These are phyloP conservation scores for Falco rusticolus DNA, from an alignment of 2,797 vertebrate genomes.

Conservation along the genomic window DNA sequence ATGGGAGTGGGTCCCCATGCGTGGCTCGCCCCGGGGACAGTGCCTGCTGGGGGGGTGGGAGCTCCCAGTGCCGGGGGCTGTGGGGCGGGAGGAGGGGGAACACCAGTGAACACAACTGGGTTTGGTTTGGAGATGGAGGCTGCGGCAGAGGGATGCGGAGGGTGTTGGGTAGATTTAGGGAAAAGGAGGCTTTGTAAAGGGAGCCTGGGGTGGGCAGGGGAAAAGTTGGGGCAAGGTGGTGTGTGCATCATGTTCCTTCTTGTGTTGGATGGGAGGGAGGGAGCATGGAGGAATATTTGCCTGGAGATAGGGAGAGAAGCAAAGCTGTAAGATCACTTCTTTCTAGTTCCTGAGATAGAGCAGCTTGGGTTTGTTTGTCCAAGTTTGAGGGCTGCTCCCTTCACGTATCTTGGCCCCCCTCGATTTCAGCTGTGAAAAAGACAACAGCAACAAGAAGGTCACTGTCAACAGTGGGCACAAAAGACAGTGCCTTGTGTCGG, in stretches of 20 bases:
- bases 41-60: neutral
- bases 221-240: neutral
- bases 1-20: accelerated
- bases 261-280: neutral
- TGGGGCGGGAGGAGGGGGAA: neutral
- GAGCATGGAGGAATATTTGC: neutral
- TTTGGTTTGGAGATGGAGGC: neutral
- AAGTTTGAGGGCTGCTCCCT: neutral
- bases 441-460: neutral
- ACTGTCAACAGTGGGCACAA: neutral
- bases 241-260: neutral
- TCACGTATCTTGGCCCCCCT: accelerated
- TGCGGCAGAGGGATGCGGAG: neutral
- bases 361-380: neutral
- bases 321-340: neutral
- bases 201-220: neutral
- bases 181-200: neutral
- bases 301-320: neutral
- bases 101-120: neutral
- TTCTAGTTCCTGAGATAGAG: neutral
- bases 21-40: neutral
- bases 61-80: neutral
- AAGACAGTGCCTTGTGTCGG: neutral
- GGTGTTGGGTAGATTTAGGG: neutral
- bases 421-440: neutral